Conservation (phyloP, 2,888 invertebrate species). For the Eristalis tenax region DNA sequence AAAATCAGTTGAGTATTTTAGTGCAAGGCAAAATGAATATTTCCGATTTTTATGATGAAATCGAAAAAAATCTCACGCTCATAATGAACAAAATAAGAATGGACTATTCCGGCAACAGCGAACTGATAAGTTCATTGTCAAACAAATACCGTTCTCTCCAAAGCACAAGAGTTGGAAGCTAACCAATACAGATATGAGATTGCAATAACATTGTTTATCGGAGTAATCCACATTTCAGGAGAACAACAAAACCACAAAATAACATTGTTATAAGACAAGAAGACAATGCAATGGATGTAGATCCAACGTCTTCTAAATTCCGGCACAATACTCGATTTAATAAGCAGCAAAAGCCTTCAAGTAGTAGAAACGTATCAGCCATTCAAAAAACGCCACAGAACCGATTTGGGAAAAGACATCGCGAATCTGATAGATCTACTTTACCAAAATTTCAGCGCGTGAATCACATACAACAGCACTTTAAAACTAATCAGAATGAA, state of each 20-base stretch:
- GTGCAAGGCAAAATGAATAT: constrained; percentile 2
- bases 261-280: neutral
- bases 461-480: neutral
- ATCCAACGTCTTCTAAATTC: neutral
- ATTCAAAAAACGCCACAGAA: neutral
- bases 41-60: neutral
- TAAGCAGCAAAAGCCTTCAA: too few species aligned
- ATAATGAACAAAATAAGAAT: constrained; percentile 11
- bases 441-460: too few species aligned
- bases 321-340: neutral
- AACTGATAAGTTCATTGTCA: constrained; percentile 8
- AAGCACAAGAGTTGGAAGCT: neutral
- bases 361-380: too few species aligned
- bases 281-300: neutral
- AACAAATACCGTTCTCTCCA: constrained; percentile 8
- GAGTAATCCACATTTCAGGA: neutral
- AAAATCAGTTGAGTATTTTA: constrained; percentile 16
- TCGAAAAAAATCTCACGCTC: neutral
- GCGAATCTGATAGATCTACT: too few species aligned
- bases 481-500: neutral
- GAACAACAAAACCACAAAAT: neutral
- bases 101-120: neutral
- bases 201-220: neutral
- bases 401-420: neutral
- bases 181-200: neutral